A percentile compares a stretch with the other conserved stretches of the same genome.
phyloP scores from a whole-genome alignment of 2,797 vertebrate species.

The Danio kyathit region DNA sequence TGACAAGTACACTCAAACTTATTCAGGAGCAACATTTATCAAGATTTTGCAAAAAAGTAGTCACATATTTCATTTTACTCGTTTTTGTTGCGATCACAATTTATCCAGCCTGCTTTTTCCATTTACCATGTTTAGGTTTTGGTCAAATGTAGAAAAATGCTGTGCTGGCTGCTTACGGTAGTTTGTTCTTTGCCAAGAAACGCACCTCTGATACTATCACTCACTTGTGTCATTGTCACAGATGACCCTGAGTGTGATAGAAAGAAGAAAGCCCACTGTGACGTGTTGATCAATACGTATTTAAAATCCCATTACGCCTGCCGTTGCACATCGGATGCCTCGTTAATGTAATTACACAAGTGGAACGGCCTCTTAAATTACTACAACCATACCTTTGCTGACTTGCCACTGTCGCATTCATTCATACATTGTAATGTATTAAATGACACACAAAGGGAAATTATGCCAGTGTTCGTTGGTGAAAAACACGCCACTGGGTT shows the following conservation, averaged over 20 bases:
- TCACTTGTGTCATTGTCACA: slow-evolving; percentile 51
- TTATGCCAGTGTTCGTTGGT: background rate
- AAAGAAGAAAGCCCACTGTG: slow-evolving; percentile 56
- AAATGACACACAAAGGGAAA: slow-evolving; percentile 5
- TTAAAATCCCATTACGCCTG: slow-evolving; percentile 64
- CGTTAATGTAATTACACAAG: slow-evolving; percentile 65
- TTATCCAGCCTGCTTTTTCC: background rate
- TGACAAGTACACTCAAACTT: too few relatives aligned
- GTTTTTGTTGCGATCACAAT: background rate
- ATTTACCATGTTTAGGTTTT: background rate
- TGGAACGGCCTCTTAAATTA: slow-evolving; percentile 62
- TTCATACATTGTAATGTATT: slow-evolving; percentile 40
- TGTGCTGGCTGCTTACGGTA: slow-evolving; percentile 21
- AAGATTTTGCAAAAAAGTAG: too few relatives aligned
- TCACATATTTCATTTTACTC: too few relatives aligned
- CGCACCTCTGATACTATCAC: slow-evolving; percentile 41
- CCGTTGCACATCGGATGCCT: slow-evolving; percentile 60
- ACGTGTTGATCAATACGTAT: slow-evolving; percentile 65
- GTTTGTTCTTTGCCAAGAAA: slow-evolving; percentile 7
- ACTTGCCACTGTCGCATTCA: slow-evolving; percentile 48
- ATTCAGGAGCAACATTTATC: too few relatives aligned
- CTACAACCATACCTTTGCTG: slow-evolving; percentile 53
- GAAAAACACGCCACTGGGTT: background rate
- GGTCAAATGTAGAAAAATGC: slow-evolving; percentile 30
- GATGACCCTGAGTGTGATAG: slow-evolving; percentile 55